These are phyloP conservation scores for Eupeodes latifasciatus DNA, from an alignment of 2,888 invertebrate species.

Conservation along the genomic window DNA sequence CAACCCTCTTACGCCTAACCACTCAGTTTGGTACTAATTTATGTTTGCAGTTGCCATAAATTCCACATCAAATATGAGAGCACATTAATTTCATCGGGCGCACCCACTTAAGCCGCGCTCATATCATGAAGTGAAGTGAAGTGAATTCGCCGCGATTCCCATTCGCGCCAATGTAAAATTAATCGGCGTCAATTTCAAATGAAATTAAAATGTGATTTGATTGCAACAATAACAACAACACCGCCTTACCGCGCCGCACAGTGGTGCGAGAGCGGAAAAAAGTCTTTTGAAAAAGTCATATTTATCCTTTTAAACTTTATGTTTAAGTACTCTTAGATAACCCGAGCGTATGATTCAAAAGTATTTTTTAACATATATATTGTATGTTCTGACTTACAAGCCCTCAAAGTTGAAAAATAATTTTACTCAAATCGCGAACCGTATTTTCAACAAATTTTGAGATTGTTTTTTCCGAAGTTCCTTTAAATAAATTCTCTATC, in stretches of 20 bases:
- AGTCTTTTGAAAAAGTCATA: too few species aligned
- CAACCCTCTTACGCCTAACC: neutral
- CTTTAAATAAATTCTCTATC: too few species aligned
- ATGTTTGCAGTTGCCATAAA: conserved; percentile 65
- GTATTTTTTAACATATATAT: too few species aligned
- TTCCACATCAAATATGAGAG: conserved; percentile 48
- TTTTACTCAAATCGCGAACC: too few species aligned
- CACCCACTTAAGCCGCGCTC: conserved; percentile 54
- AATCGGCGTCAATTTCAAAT: conserved; percentile 68
- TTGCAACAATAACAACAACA: conserved; percentile 43
- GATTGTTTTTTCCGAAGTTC: too few species aligned
- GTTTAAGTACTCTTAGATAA: too few species aligned
- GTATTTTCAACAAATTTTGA: too few species aligned
- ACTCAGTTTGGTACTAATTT: conserved; percentile 45
- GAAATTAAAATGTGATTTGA: conserved; percentile 71
- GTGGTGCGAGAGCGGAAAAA: too few species aligned
- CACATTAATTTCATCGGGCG: conserved; percentile 53
- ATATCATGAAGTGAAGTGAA: neutral
- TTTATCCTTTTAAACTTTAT: too few species aligned
- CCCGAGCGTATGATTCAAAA: too few species aligned
- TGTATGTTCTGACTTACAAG: too few species aligned
- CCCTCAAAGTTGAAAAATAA: too few species aligned
- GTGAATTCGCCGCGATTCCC: conserved; percentile 39
- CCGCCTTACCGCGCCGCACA: neutral
- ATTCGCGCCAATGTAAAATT: conserved; percentile 61